A percentile compares a stretch with the other conserved stretches of the same genome.
These are phyloP conservation scores for Lepisosteus osseus DNA, from an alignment of 2,113 vertebrate species.

Conservation along the genomic window DNA sequence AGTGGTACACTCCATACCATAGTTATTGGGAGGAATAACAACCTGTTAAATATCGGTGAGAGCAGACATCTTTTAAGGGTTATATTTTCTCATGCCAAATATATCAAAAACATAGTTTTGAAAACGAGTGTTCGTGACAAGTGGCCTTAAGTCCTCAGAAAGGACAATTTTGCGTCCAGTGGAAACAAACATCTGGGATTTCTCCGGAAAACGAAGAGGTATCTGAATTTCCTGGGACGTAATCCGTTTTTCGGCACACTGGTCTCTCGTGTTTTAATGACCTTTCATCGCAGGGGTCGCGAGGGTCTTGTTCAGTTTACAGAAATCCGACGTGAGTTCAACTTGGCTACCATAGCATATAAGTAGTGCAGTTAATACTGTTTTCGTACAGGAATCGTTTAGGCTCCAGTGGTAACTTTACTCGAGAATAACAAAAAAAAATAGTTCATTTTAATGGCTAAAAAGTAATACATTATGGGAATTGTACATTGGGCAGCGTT, in stretches of 20 bases:
- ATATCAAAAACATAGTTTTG: too few relatives aligned
- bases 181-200: background rate
- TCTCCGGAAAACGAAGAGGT: background rate
- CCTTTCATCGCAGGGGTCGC: conserved; percentile 23
- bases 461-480: too few relatives aligned
- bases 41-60: too few relatives aligned
- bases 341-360: conserved; percentile 6
- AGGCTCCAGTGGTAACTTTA: too few relatives aligned
- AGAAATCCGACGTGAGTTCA: conserved; percentile 9
- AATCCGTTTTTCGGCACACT: conserved; percentile 18
- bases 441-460: too few relatives aligned
- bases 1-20: background rate
- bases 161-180: background rate
- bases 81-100: background rate
- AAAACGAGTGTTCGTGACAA: background rate
- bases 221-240: conserved; percentile 12
- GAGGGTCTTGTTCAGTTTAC: conserved; percentile 15
- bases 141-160: background rate
- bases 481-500: too few relatives aligned
- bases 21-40: too few relatives aligned
- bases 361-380: background rate
- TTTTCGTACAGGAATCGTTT: too few relatives aligned
- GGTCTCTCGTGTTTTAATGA: conserved; percentile 10
- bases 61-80: background rate
- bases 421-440: too few relatives aligned